These are phyloP conservation scores for Clarias magur DNA, from an alignment of 2,113 vertebrate genomes.

Conservation along the genomic window DNA sequence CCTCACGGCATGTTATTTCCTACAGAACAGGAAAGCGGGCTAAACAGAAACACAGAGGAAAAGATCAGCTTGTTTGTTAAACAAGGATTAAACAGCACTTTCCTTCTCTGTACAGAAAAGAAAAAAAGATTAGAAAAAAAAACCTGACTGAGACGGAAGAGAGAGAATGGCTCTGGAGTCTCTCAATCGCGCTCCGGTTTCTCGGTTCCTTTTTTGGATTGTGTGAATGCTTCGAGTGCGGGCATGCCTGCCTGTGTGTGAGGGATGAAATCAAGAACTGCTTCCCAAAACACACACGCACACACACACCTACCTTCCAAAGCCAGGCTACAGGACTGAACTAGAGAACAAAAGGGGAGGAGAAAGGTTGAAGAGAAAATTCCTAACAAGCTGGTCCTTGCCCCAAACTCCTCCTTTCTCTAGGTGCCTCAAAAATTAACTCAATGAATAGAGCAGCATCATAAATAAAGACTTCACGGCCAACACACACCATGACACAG, in stretches of 20 bases:
- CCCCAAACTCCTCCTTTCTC: conserved; percentile 48
- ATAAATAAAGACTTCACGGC: conserved; percentile 50
- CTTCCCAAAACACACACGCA: conserved; percentile 20
- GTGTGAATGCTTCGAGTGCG: conserved; percentile 57
- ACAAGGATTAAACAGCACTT: conserved; percentile 28
- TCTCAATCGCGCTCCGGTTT: conserved; percentile 2
- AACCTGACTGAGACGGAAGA: neutral
- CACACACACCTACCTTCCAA: conserved; percentile 26
- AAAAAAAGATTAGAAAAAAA: neutral
- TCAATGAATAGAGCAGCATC: conserved; percentile 55
- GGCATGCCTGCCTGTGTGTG: conserved; percentile 56
- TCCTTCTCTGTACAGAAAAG: neutral
- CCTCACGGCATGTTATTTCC: conserved; percentile 23
- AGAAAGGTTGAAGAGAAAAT: conserved; percentile 49
- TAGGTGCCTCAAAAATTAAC: conserved; percentile 39
- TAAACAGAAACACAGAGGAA: conserved; percentile 13
- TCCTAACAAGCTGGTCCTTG: conserved; percentile 68
- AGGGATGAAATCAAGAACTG: conserved; percentile 45
- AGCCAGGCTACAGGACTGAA: conserved; percentile 31
- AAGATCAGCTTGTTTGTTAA: conserved; percentile 10
- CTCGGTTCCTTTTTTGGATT: conserved; percentile 43
- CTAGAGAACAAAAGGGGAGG: conserved; percentile 26
- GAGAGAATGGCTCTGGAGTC: neutral
- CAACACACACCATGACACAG: conserved; percentile 30
- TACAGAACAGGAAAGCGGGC: neutral